Evolutionary conservation across 1,140 invertebrate species (phyloP).

Genomic region (Drosophila parabipectinata): DNA sequence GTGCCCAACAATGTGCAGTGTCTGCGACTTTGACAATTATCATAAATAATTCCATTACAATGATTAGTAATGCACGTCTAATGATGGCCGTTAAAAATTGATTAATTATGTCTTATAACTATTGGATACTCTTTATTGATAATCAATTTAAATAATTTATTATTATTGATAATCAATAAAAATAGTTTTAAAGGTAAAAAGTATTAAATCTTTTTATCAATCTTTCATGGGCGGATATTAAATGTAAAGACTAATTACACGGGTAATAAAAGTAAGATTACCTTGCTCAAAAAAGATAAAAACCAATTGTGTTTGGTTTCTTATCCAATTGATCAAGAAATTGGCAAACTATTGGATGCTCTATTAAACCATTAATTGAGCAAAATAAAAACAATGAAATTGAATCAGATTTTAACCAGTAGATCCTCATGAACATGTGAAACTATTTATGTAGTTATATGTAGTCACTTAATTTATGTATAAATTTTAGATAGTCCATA

Average conservation of each 20-base stretch:
- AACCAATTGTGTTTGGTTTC: not conserved
- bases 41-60: conserved; percentile 78
- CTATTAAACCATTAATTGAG: no score
- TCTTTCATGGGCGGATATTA: not conserved
- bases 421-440: no score
- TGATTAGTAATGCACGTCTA: conserved; percentile 72
- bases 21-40: conserved; percentile 53
- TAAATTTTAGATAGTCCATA: not conserved
- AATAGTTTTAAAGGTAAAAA: not conserved
- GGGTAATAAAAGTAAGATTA: not conserved
- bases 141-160: no score
- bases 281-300: not conserved
- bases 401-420: no score
- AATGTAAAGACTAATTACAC: not conserved
- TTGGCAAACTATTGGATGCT: no score
- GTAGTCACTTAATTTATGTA: not conserved
- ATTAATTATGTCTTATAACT: not conserved
- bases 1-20: conserved; percentile 58
- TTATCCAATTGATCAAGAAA: no score
- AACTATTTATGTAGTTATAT: not conserved
- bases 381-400: no score
- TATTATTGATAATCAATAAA: no score
- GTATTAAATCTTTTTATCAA: not conserved
- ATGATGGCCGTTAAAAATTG: conserved; percentile 42
- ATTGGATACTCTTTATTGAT: conserved; percentile 1